Evolutionary conservation across 2,797 vertebrate genomes (phyloP).

Genomic region (Momotus momota): DNA sequence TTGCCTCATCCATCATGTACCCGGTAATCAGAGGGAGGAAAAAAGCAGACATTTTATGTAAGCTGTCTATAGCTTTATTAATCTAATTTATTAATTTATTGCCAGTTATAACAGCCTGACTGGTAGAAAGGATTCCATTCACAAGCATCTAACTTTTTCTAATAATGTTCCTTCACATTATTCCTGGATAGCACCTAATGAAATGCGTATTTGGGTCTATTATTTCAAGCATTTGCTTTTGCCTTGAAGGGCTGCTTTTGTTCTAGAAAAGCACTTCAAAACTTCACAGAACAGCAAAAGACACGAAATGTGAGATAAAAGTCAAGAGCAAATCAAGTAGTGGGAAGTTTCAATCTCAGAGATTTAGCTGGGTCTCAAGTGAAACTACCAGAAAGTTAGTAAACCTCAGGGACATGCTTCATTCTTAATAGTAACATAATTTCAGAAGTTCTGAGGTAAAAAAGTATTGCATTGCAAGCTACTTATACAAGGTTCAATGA

Average conservation of each 20-base stretch:
- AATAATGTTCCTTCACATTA: not conserved
- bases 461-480: not conserved
- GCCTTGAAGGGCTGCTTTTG: not conserved
- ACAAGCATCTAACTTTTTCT: not conserved
- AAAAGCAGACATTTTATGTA: not conserved
- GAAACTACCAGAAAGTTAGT: not conserved
- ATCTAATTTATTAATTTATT: not conserved
- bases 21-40: not conserved
- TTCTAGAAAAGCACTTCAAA: not conserved
- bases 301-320: not conserved
- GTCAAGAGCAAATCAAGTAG: not conserved
- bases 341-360: not conserved
- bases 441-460: not conserved
- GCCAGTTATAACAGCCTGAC: not conserved
- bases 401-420: accelerated
- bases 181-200: not conserved
- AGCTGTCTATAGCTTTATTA: conserved; percentile 5
- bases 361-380: not conserved
- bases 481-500: not conserved
- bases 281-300: not conserved
- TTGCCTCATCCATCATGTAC: not conserved
- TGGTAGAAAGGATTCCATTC: not conserved
- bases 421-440: not conserved
- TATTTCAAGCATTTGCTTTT: not conserved
- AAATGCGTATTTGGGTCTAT: not conserved